Percentiles rank a stretch among this genome's conserved stretches.
These are phyloP conservation scores for Zosterops lateralis DNA, from an alignment of 2,113 vertebrate species.

Conservation along the genomic window DNA sequence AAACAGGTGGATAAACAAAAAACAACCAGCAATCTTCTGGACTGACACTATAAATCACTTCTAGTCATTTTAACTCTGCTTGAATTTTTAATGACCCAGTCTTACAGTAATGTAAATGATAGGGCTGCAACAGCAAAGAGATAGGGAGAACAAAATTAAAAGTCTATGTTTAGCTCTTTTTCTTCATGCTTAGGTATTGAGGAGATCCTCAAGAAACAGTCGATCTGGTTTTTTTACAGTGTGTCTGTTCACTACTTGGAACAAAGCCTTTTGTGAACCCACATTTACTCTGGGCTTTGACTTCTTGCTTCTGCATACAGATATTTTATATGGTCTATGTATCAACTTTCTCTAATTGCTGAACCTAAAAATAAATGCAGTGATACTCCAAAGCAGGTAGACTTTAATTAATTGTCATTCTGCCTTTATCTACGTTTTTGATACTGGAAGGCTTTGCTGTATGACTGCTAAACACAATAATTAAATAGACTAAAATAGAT, in stretches of 20 bases:
- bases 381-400: not conserved
- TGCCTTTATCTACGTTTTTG: not conserved
- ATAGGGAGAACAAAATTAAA: not conserved
- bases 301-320: not conserved
- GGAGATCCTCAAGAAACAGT: not conserved
- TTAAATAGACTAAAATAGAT: not conserved
- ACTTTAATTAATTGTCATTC: not conserved
- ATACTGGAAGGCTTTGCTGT: not conserved
- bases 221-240: fast-evolving
- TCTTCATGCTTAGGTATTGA: not conserved
- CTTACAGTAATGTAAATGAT: not conserved
- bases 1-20: slow-evolving; percentile 75
- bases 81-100: not conserved
- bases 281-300: not conserved
- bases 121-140: not conserved
- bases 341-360: not conserved
- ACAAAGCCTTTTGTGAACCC: not conserved
- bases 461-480: not conserved
- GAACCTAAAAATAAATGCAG: not conserved
- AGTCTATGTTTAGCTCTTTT: not conserved
- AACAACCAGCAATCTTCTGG: slow-evolving; percentile 43
- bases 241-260: not conserved
- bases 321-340: not conserved
- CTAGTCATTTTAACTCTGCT: not conserved
- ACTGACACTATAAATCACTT: not conserved